A percentile compares a stretch with the other conserved stretches of the same genome.
These are phyloP conservation scores for Pseudochirops cupreus DNA, from an alignment of 2,797 vertebrate genomes.

Conservation along the genomic window DNA sequence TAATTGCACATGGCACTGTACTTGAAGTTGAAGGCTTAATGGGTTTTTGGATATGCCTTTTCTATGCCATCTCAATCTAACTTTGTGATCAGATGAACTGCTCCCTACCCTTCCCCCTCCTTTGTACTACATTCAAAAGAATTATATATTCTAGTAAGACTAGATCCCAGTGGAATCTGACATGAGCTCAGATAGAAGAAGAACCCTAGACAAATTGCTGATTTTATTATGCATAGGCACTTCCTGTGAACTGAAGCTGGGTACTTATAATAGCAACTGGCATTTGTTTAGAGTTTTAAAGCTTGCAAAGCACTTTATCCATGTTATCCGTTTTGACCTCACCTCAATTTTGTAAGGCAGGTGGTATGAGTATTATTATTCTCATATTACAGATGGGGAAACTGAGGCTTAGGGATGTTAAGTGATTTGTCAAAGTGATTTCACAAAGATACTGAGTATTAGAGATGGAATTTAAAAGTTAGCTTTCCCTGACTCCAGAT, in stretches of 20 bases:
- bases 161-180: background rate
- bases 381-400: background rate
- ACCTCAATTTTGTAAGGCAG: background rate
- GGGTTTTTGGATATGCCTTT: background rate
- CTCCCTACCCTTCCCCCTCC: background rate
- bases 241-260: background rate
- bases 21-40: slow-evolving; percentile 1
- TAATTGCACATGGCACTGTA: background rate
- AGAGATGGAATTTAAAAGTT: background rate
- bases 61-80: background rate
- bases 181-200: background rate
- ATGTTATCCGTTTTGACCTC: background rate
- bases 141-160: slow-evolving; percentile 6
- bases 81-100: slow-evolving; percentile 11
- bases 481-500: background rate
- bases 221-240: background rate
- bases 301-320: background rate
- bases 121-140: background rate
- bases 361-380: background rate
- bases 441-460: background rate
- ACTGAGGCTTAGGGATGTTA: background rate
- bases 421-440: background rate
- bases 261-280: background rate
- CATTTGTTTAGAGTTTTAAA: background rate
- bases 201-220: background rate